phyloP scores from a whole-genome alignment of 2,888 invertebrate species.

The Noctua pronuba region DNA sequence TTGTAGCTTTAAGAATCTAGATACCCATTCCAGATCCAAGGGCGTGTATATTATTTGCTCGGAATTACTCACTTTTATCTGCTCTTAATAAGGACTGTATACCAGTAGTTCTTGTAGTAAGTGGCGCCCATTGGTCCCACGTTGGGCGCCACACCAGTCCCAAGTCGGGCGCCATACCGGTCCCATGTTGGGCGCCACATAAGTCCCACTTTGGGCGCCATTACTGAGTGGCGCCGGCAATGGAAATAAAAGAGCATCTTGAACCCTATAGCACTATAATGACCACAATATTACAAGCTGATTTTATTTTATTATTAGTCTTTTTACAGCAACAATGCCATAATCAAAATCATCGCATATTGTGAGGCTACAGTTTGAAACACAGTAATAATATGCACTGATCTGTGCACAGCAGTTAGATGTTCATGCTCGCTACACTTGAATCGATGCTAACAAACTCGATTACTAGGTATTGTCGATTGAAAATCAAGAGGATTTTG shows the following conservation, averaged over 20 bases:
- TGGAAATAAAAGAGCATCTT: neutral
- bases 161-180: neutral
- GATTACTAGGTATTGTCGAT: conserved; percentile 63
- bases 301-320: neutral
- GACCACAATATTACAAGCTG: neutral
- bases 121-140: no score
- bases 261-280: neutral
- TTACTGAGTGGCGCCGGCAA: neutral
- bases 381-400: conserved; percentile 57
- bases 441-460: conserved; percentile 77
- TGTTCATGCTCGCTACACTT: conserved; percentile 72
- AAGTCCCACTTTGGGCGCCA: neutral
- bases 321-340: conserved; percentile 37
- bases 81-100: neutral
- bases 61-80: neutral
- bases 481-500: conserved; percentile 12
- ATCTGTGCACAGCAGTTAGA: conserved; percentile 71
- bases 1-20: conserved; percentile 95
- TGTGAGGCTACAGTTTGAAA: conserved; percentile 56
- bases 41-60: conserved; percentile 83
- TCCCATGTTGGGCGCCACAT: neutral
- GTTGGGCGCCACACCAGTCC: no score
- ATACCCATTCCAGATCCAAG: conserved; percentile 90
- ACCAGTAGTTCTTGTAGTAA: neutral
- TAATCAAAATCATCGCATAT: conserved; percentile 51